Percentiles rank a stretch among this genome's conserved stretches.
Conservation (phyloP, 2,797 vertebrate species). For the Notamacropus eugenii region DNA sequence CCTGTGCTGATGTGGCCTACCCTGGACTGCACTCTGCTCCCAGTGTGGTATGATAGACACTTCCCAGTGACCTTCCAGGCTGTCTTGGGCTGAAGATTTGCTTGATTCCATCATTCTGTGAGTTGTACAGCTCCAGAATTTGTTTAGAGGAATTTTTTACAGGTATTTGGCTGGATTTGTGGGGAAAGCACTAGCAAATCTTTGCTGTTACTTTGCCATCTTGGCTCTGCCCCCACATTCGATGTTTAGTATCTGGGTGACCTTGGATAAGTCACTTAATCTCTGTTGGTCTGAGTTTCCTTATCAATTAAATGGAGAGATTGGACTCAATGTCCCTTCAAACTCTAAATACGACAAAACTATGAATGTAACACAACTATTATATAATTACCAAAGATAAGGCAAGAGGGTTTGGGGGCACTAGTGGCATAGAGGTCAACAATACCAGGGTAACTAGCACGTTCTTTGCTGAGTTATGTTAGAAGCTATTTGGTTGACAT, state of each 20-base stretch:
- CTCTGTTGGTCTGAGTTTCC: not conserved
- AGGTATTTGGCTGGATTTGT: too few relatives aligned
- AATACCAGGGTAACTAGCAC: not conserved
- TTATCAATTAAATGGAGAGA: not conserved
- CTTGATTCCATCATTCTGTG: too few relatives aligned
- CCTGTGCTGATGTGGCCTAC: too few relatives aligned
- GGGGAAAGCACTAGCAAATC: too few relatives aligned
- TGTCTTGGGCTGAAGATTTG: too few relatives aligned
- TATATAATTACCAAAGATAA: not conserved
- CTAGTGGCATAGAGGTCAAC: not conserved
- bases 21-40: too few relatives aligned
- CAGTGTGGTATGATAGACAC: too few relatives aligned
- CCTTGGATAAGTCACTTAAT: not conserved
- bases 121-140: too few relatives aligned
- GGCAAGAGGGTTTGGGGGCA: not conserved
- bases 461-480: not conserved
- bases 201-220: too few relatives aligned
- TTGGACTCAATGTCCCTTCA: not conserved
- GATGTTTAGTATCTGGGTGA: not conserved
- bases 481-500: slow-evolving; percentile 10
- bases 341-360: not conserved
- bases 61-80: too few relatives aligned
- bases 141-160: too few relatives aligned
- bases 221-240: too few relatives aligned
- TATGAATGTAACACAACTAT: not conserved